Evolutionary conservation across 92 coral and sea anemone genomes (phyloP).

Genomic region (Galaxea fascicularis): DNA sequence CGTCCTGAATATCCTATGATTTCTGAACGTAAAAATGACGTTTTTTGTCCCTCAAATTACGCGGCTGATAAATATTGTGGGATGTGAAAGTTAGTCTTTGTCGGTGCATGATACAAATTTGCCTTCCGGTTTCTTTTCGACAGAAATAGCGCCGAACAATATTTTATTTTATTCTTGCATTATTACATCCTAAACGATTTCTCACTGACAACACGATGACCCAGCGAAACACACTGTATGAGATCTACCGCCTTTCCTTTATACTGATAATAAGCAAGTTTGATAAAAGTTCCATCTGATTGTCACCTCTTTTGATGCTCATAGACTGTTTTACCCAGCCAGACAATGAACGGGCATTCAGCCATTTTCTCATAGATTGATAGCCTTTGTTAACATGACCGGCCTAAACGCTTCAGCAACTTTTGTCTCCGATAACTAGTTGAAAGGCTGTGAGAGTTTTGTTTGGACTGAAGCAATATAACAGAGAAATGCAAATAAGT

Average conservation of each 20-base stretch:
- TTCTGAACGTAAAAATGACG: no score
- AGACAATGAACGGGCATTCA: slow-evolving; percentile 49
- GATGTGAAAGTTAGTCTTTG: no score
- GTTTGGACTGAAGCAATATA: slow-evolving; percentile 13
- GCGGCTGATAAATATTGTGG: no score
- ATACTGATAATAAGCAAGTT: slow-evolving; percentile 22
- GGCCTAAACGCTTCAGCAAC: slow-evolving; percentile 11
- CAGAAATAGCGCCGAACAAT: not conserved
- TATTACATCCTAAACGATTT: not conserved
- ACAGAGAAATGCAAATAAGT: not conserved
- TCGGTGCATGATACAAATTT: not conserved
- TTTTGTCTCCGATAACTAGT: slow-evolving; percentile 4
- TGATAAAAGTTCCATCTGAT: slow-evolving; percentile 24
- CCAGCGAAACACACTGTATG: not conserved
- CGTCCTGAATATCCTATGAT: no score
- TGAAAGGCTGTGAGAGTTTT: slow-evolving; percentile 19
- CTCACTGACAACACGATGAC: not conserved
- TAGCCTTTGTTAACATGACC: slow-evolving; percentile 30
- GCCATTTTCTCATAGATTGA: slow-evolving; percentile 6
- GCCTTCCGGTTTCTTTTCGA: not conserved
- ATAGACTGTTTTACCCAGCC: slow-evolving; percentile 10
- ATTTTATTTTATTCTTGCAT: not conserved
- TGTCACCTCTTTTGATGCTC: slow-evolving; percentile 37
- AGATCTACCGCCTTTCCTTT: slow-evolving; percentile 10
- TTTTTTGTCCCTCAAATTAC: no score